Evolutionary conservation across 2,113 vertebrate genomes (phyloP).

Genomic region (Poeciliopsis turrubarensis): DNA sequence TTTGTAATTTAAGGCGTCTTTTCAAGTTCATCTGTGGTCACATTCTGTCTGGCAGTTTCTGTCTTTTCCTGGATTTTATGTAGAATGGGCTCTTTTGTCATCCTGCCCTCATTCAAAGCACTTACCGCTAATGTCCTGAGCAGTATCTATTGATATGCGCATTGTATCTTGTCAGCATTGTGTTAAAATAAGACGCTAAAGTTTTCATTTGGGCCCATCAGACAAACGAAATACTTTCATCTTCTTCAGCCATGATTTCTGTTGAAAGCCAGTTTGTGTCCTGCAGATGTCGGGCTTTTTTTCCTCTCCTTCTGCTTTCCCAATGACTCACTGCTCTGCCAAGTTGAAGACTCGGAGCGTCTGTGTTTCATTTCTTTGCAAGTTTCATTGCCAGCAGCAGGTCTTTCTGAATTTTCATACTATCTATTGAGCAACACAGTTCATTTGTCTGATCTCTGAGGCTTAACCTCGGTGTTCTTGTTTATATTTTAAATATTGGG

Average conservation of each 20-base stretch:
- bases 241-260: constrained; percentile 20
- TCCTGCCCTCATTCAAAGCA: background rate
- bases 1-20: no score
- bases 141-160: constrained; percentile 26
- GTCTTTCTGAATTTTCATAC: background rate
- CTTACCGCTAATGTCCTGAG: constrained; percentile 22
- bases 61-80: no score
- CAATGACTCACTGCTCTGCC: constrained; percentile 41
- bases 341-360: constrained; percentile 30
- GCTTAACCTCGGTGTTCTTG: background rate
- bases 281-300: background rate
- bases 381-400: constrained; percentile 17
- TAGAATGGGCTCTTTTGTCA: background rate
- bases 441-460: background rate
- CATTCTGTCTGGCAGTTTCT: no score
- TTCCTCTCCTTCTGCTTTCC: constrained; percentile 2
- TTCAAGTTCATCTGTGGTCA: no score
- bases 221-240: constrained; percentile 10
- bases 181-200: constrained; percentile 30
- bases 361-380: constrained; percentile 38
- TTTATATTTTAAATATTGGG: background rate
- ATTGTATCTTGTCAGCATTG: constrained; percentile 30
- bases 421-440: no score
- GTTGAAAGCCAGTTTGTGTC: constrained; percentile 17
- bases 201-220: constrained; percentile 27